phyloP scores from a whole-genome alignment of 2,797 vertebrate genomes.

The Anguilla anguilla region DNA sequence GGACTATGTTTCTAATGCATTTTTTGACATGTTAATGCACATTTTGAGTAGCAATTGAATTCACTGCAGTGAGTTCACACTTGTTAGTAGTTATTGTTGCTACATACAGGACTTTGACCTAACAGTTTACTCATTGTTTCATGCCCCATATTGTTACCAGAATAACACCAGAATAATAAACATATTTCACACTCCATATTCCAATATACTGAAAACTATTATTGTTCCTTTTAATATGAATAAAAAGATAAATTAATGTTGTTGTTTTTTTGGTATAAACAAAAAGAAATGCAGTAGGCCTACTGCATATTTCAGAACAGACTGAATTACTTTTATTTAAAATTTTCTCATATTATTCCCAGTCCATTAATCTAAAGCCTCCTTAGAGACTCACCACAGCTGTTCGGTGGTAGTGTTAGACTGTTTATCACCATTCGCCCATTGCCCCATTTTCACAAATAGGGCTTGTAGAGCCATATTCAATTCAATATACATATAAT shows the following conservation, averaged over 20 bases:
- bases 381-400: constrained; percentile 1
- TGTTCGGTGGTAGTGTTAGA: background rate
- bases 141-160: background rate
- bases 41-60: background rate
- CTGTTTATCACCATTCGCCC: constrained; percentile 11
- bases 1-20: no score
- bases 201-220: background rate
- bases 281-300: background rate
- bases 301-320: background rate
- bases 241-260: background rate
- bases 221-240: background rate
- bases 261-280: background rate
- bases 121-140: no score
- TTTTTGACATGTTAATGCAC: background rate
- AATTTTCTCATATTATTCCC: constrained; percentile 11
- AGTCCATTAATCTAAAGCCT: background rate
- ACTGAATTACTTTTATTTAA: background rate
- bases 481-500: background rate
- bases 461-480: background rate
- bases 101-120: background rate
- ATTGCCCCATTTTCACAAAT: constrained; percentile 12
- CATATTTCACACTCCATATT: no score
- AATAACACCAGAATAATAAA: background rate
- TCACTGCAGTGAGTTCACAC: background rate
- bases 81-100: background rate